Conservation (phyloP, 2,888 invertebrate genomes). For the Sussaba pulchella region DNA sequence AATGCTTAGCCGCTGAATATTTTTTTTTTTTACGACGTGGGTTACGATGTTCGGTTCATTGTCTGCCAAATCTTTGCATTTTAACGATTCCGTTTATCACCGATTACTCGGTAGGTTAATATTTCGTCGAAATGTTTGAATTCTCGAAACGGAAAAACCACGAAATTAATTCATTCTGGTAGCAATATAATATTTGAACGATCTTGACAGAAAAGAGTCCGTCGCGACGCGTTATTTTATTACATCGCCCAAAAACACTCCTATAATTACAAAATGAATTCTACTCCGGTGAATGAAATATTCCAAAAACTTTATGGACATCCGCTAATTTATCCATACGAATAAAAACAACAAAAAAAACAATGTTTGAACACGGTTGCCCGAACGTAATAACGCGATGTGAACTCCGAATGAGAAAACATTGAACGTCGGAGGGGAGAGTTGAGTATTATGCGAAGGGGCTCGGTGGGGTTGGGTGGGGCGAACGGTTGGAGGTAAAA, state of each 20-base stretch:
- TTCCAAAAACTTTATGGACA: slow-evolving; percentile 17
- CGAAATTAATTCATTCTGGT: no score
- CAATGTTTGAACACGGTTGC: no score
- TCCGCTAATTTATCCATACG: no score
- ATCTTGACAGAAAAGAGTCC: neutral
- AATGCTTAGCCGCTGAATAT: neutral
- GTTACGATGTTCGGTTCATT: no score
- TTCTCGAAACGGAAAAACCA: no score
- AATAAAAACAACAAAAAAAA: neutral
- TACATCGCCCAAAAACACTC: neutral
- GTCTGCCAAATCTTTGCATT: no score
- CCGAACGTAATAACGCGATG: slow-evolving; percentile 23
- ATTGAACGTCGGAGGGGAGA: slow-evolving; percentile 14
- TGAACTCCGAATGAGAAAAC: slow-evolving; percentile 6
- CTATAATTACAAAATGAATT: neutral
- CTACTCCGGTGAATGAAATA: neutral
- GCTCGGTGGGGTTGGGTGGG: slow-evolving; percentile 11
- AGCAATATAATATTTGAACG: neutral
- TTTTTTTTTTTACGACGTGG: neutral
- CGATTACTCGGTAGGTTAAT: no score
- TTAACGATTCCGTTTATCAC: no score
- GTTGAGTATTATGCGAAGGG: slow-evolving; percentile 33
- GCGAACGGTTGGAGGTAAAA: slow-evolving; percentile 33
- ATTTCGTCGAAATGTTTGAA: no score
- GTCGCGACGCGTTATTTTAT: neutral